Percentiles rank a stretch among this genome's conserved stretches.
Conservation (phyloP, 2,888 invertebrate species). For the Eristalinus aeneus region DNA sequence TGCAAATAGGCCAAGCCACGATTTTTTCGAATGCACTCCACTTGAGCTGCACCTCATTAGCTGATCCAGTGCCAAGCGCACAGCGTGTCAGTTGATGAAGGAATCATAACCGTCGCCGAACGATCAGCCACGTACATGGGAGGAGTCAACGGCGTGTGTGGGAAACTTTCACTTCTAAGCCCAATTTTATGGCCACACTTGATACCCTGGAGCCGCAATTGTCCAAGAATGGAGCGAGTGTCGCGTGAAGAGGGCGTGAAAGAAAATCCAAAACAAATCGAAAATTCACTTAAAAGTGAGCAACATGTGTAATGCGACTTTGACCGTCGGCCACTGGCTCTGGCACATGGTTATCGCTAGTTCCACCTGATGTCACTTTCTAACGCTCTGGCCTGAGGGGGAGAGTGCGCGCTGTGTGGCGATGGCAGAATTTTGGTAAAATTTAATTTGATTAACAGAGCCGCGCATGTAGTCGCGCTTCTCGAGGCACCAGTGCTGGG, state of each 20-base stretch:
- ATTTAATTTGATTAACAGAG: conserved; percentile 29
- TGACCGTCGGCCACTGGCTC: not conserved
- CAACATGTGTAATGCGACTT: conserved; percentile 17
- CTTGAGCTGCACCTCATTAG: not conserved
- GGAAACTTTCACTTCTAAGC: conserved; percentile 48
- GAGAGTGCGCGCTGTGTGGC: not conserved
- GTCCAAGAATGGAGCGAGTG: not conserved
- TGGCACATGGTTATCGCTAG: no score
- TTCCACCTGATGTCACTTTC: conserved; percentile 11
- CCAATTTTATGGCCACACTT: conserved; percentile 15
- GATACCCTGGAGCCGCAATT: conserved; percentile 11
- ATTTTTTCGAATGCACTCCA: conserved; percentile 23
- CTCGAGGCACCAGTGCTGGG: not conserved
- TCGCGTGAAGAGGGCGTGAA: not conserved
- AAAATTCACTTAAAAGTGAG: conserved; percentile 27
- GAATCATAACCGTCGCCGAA: not conserved
- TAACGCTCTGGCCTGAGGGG: not conserved
- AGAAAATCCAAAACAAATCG: conserved; percentile 11
- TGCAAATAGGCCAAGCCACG: conserved; percentile 33
- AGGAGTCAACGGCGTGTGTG: conserved; percentile 29
- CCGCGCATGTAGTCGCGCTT: not conserved
- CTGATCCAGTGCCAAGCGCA: not conserved
- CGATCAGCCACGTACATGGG: conserved; percentile 11
- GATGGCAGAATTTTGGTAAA: conserved; percentile 10
- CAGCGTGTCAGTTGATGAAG: not conserved